A percentile compares a stretch with the other conserved stretches of the same genome.
These are phyloP conservation scores for Drosophila sordidapex DNA, from an alignment of 2,888 invertebrate genomes.

Conservation along the genomic window DNA sequence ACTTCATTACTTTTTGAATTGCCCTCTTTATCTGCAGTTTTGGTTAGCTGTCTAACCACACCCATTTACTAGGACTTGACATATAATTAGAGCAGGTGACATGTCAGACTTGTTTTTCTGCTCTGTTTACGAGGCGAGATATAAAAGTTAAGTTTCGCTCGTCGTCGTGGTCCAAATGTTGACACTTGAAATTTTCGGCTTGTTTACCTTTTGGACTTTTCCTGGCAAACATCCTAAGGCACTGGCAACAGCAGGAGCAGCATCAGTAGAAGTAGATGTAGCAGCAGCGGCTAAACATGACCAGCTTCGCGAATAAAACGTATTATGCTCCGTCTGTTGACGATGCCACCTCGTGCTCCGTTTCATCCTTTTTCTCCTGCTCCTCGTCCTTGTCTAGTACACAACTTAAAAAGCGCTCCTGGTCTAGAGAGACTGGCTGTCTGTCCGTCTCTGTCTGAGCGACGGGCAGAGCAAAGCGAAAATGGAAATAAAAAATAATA, in stretches of 20 bases:
- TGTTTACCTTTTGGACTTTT: slow-evolving; percentile 60
- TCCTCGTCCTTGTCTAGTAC: slow-evolving; percentile 1
- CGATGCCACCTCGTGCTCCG: neutral
- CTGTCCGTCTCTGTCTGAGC: neutral
- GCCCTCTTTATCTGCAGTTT: slow-evolving; percentile 40
- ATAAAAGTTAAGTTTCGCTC: slow-evolving; percentile 48
- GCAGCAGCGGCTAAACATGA: slow-evolving; percentile 11
- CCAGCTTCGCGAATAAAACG: slow-evolving; percentile 20
- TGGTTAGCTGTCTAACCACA: slow-evolving; percentile 36
- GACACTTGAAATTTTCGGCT: slow-evolving; percentile 52
- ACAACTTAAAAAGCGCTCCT: slow-evolving; percentile 19
- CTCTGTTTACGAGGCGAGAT: slow-evolving; percentile 45
- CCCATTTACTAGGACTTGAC: slow-evolving; percentile 47
- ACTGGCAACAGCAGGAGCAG: slow-evolving; percentile 24
- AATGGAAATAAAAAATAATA: slow-evolving; percentile 6
- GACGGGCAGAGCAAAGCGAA: slow-evolving; percentile 13
- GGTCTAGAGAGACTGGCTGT: slow-evolving; percentile 16
- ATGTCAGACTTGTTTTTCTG: slow-evolving; percentile 11
- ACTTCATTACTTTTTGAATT: slow-evolving; percentile 3
- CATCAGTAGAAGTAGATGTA: neutral
- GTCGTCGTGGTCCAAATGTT: slow-evolving; percentile 52
- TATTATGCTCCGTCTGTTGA: slow-evolving; percentile 12
- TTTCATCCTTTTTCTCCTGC: neutral
- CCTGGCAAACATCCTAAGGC: slow-evolving; percentile 59
- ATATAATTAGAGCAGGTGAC: slow-evolving; percentile 49